These are phyloP conservation scores for Notocelia uddmanniana DNA, from an alignment of 2,888 invertebrate species.

Conservation along the genomic window DNA sequence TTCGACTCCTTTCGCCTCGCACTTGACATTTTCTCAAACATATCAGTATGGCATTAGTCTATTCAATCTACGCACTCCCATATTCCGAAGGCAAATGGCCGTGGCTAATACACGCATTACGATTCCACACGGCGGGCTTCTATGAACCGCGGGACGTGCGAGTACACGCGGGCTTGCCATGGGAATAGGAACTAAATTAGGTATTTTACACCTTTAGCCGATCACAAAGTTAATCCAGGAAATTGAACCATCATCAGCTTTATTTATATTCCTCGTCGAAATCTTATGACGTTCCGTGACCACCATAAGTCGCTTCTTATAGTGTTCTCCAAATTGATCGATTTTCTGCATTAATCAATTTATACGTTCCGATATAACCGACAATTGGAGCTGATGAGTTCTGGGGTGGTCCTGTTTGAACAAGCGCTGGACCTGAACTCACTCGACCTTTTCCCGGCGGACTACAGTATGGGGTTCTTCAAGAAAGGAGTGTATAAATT, in stretches of 20 bases:
- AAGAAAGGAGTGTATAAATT: no score
- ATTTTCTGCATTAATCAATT: no score
- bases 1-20: background rate
- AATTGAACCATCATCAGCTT: background rate
- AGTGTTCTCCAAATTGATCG: no score
- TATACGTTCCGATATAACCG: no score
- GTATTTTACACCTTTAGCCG: background rate
- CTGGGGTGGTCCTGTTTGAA: no score
- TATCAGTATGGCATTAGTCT: slow-evolving; percentile 14
- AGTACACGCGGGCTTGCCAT: background rate
- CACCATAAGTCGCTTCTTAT: no score
- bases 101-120: slow-evolving; percentile 39
- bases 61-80: slow-evolving; percentile 41
- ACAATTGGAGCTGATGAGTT: no score
- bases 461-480: no score
- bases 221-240: slow-evolving; percentile 1
- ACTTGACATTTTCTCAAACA: slow-evolving; percentile 11
- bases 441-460: no score
- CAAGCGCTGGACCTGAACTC: no score
- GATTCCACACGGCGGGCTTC: slow-evolving; percentile 32
- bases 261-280: no score
- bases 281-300: no score
- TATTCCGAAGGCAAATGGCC: slow-evolving; percentile 38
- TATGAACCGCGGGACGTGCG: slow-evolving; percentile 28
- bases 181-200: slow-evolving; percentile 32